Evolutionary conservation across 2,888 invertebrate genomes (phyloP).

Genomic region (Galeopsomyia nigrocyanea): DNA sequence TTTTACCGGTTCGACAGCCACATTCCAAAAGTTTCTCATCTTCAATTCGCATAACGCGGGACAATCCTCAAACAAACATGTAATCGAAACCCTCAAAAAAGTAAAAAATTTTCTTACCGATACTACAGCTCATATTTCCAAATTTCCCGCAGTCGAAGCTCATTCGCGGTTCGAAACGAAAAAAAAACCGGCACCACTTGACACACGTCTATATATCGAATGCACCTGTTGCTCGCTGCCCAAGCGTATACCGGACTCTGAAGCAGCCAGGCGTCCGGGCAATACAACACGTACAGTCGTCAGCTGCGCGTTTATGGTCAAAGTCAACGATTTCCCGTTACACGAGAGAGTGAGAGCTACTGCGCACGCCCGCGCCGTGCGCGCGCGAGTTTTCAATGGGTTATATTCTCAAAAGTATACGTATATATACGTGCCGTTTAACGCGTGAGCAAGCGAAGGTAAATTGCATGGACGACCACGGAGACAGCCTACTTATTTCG

Average conservation of each 20-base stretch:
- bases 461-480: too few relatives aligned
- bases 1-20: constrained; percentile 25
- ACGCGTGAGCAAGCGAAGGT: background rate
- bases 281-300: background rate
- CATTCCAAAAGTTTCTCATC: background rate
- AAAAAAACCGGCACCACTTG: too few relatives aligned
- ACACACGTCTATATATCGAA: background rate
- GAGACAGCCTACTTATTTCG: too few relatives aligned
- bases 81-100: background rate
- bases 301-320: constrained; percentile 13
- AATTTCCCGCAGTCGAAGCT: background rate
- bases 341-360: background rate
- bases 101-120: constrained; percentile 15
- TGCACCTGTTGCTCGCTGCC: background rate
- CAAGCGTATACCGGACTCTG: constrained; percentile 35
- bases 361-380: background rate
- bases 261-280: constrained; percentile 7
- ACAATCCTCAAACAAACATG: background rate
- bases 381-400: background rate
- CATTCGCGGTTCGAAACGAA: background rate
- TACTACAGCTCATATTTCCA: constrained; percentile 28
- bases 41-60: too few relatives aligned
- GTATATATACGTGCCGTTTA: background rate
- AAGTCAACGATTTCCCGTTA: constrained; percentile 17
- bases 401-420: constrained; percentile 2